Evolutionary conservation across 2,113 vertebrate genomes (phyloP).

Genomic region (Odontesthes bonariensis): DNA sequence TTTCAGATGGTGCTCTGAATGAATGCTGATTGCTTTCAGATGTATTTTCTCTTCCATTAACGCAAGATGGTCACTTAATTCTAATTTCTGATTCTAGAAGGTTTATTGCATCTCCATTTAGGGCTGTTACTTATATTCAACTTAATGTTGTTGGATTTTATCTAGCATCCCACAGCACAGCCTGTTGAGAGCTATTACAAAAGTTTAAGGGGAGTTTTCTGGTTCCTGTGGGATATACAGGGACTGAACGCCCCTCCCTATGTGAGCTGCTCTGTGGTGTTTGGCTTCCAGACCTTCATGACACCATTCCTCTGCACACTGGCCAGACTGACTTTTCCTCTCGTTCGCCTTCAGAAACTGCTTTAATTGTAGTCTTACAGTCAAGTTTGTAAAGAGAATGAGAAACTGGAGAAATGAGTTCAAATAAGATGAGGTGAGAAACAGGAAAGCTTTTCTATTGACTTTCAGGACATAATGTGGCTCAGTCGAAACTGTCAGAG

Average conservation of each 20-base stretch:
- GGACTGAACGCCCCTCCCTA: conserved; percentile 46
- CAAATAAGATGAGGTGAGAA: conserved; percentile 47
- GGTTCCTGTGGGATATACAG: conserved; percentile 21
- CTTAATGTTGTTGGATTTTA: conserved; percentile 29
- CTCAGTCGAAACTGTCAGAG: conserved; percentile 43
- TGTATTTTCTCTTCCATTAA: conserved; percentile 27
- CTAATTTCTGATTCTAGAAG: conserved; percentile 17
- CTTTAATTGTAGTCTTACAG: conserved; percentile 60
- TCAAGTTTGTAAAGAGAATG: conserved; percentile 39
- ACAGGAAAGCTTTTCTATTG: conserved; percentile 46
- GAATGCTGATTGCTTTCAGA: conserved; percentile 21
- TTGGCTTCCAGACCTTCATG: conserved; percentile 59
- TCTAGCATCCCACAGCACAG: not conserved
- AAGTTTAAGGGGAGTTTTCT: conserved; percentile 38
- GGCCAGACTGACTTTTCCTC: conserved; percentile 58
- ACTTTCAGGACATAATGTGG: conserved; percentile 26
- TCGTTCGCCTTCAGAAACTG: conserved; percentile 49
- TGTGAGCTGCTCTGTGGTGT: conserved; percentile 51
- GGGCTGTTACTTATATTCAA: conserved; percentile 29
- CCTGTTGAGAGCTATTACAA: conserved; percentile 10
- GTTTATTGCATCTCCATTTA: conserved; percentile 22
- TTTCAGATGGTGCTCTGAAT: not conserved
- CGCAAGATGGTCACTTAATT: conserved; percentile 31
- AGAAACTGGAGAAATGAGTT: conserved; percentile 45
- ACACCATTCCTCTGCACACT: conserved; percentile 55